Base-by-base conservation (phyloP, 2,797 vertebrate species). In the Sandelia bainsii region DNA sequence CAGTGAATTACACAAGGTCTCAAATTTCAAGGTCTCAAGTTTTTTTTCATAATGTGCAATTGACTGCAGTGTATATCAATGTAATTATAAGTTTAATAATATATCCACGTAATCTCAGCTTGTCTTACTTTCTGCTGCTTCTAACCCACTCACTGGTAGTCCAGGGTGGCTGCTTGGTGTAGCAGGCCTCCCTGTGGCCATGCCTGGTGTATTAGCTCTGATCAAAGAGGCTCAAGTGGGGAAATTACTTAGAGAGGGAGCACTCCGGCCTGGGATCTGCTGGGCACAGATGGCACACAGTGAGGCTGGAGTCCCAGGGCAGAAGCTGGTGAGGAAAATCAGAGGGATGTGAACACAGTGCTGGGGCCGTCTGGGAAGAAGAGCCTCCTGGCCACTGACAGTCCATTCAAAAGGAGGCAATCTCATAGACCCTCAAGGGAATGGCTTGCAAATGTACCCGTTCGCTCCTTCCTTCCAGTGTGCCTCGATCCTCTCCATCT, bases 381-480 rank as follows among this genome's bases (percentile, higher is more conserved):
- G 57, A 79, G 73, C 77, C 88, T 81, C 69, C 71, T n/a, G 71
- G 81, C 86, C 68, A 68, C 71, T 74, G 64, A 80, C 76, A 78
- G 76, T 78, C 86, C 85, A 72, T 86, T 87, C 90, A 87, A 86
- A 88, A 87, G 81, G 83, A 90, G 84, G 86, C 84, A 86, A 90
- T 91, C 87, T 89, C 46, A 39, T 61, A 62, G 46, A 58, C 66
- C 83, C 90, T 89, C 88, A 13, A 87, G 90, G 90, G 90, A 90
- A 83, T 39, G 66, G 78, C 76, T 90, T 88, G 84, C 80, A 91
- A 90, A 92, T 89, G 87, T 71, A 79, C 78, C 80, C 84, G 72
- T 83, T 75, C 84, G 79, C 75, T 76, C 46, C 72, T 78, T 76
- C 67, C 75, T 73, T 54, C 50, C 53, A 72, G 69, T 54, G 11